A percentile compares a stretch with the other conserved stretches of the same genome.
Evolutionary conservation across 2,797 vertebrate genomes (phyloP).

Genomic region (Enteromius viviparus): DNA sequence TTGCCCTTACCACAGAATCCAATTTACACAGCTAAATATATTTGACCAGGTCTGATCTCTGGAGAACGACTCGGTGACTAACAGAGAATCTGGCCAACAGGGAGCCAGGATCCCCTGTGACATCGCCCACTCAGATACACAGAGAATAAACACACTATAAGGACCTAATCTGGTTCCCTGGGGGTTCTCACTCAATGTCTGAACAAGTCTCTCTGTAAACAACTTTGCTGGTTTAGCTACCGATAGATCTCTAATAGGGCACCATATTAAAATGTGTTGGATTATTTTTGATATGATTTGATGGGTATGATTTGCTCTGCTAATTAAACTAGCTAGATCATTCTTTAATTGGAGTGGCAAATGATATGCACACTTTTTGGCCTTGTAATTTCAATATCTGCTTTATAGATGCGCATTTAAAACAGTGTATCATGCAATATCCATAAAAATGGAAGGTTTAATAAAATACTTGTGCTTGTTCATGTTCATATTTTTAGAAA

Average conservation of each 20-base stretch:
- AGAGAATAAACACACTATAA: not conserved
- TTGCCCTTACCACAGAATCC: constrained; percentile 52
- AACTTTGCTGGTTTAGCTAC: constrained; percentile 23
- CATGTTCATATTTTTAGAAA: not conserved
- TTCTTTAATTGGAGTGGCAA: not conserved
- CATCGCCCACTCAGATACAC: constrained; percentile 9
- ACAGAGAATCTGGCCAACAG: constrained; percentile 9
- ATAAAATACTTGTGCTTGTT: not conserved
- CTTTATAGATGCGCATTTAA: not conserved
- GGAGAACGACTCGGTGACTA: not conserved
- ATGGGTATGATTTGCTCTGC: not conserved
- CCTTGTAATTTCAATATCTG: not conserved
- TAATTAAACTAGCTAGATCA: not conserved
- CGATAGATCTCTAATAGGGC: not conserved
- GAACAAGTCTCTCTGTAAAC: constrained; percentile 52
- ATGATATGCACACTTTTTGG: not conserved
- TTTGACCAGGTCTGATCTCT: constrained; percentile 51
- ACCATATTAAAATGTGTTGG: constrained; percentile 32
- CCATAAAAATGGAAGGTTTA: not conserved
- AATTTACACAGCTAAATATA: constrained; percentile 62
- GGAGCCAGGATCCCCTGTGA: constrained; percentile 32
- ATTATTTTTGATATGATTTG: not conserved
- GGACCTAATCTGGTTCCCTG: constrained; percentile 31
- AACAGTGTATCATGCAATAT: not conserved
- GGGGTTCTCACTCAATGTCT: constrained; percentile 49